Conservation (phyloP, 2,113 vertebrate genomes). For the Eleginops maclovinus region DNA sequence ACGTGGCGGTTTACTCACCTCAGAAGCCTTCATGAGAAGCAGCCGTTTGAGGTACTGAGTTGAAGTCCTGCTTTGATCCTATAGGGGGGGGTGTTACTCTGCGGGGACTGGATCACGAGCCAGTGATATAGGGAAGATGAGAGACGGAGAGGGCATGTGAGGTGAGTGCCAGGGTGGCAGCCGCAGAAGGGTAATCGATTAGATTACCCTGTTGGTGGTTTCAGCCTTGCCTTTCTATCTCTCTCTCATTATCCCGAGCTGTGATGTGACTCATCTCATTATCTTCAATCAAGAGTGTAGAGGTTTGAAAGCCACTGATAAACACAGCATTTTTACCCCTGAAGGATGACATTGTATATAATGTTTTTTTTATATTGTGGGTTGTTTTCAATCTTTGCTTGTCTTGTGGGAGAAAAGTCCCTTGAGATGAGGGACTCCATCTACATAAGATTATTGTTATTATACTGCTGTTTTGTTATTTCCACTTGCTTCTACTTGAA, state of each 20-base stretch:
- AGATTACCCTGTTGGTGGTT: constrained; percentile 18
- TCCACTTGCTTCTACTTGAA: neutral
- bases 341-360: neutral
- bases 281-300: constrained; percentile 44
- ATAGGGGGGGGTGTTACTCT: constrained; percentile 74
- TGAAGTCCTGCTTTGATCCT: constrained; percentile 54
- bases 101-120: neutral
- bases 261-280: constrained; percentile 37
- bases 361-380: neutral
- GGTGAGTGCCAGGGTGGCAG: constrained; percentile 73
- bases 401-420: neutral
- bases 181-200: constrained; percentile 47
- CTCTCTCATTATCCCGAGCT: neutral
- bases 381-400: constrained; percentile 8
- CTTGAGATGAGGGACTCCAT: neutral
- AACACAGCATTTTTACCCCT: neutral
- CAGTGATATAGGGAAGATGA: constrained; percentile 12
- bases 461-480: neutral
- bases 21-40: constrained; percentile 7
- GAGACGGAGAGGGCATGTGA: constrained; percentile 74
- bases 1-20: constrained; percentile 9
- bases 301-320: constrained; percentile 40
- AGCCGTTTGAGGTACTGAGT: constrained; percentile 5
- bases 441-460: neutral
- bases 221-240: constrained; percentile 30